These are phyloP conservation scores for Stichopus chloronotus DNA, from an alignment of 35 echinoderm and acorn worm species.

Conservation along the genomic window DNA sequence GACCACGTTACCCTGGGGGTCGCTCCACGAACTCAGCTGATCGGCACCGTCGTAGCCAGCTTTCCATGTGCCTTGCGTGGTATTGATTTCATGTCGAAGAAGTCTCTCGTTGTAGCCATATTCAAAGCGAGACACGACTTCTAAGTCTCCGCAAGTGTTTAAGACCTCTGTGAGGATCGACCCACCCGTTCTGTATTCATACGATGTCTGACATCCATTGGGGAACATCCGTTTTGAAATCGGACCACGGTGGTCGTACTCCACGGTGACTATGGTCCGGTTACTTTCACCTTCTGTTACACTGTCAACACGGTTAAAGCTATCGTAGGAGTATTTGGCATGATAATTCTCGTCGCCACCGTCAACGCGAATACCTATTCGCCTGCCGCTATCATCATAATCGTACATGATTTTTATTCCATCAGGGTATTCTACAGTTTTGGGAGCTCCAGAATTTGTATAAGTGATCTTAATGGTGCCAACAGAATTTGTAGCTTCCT, in stretches of 20 bases:
- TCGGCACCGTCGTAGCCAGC: slow-evolving; percentile 51
- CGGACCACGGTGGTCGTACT: slow-evolving; percentile 42
- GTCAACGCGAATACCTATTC: slow-evolving; percentile 49
- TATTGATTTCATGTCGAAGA: slow-evolving; percentile 41
- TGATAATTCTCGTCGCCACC: slow-evolving; percentile 51
- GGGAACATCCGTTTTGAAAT: slow-evolving; percentile 18
- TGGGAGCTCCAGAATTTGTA: slow-evolving; percentile 39
- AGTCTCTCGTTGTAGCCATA: slow-evolving; percentile 14
- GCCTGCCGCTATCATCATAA: slow-evolving; percentile 35
- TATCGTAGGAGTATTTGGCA: slow-evolving; percentile 52
- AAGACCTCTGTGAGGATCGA: not conserved
- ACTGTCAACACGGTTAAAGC: slow-evolving; percentile 1
- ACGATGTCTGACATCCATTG: slow-evolving; percentile 40
- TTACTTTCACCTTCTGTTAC: slow-evolving; percentile 13
- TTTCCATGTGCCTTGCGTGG: slow-evolving; percentile 33
- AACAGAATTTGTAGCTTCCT: slow-evolving; percentile 60
- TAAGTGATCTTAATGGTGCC: slow-evolving; percentile 63
- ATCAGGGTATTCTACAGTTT: slow-evolving; percentile 61
- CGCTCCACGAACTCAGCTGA: slow-evolving; percentile 59
- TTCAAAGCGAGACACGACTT: slow-evolving; percentile 20
- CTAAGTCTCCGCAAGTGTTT: not conserved
- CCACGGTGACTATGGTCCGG: not conserved
- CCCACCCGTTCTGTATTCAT: not conserved
- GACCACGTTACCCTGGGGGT: slow-evolving; percentile 41
- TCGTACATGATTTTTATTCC: slow-evolving; percentile 56